These are phyloP conservation scores for Heterotis niloticus DNA, from an alignment of 2,113 vertebrate species.

Conservation along the genomic window DNA sequence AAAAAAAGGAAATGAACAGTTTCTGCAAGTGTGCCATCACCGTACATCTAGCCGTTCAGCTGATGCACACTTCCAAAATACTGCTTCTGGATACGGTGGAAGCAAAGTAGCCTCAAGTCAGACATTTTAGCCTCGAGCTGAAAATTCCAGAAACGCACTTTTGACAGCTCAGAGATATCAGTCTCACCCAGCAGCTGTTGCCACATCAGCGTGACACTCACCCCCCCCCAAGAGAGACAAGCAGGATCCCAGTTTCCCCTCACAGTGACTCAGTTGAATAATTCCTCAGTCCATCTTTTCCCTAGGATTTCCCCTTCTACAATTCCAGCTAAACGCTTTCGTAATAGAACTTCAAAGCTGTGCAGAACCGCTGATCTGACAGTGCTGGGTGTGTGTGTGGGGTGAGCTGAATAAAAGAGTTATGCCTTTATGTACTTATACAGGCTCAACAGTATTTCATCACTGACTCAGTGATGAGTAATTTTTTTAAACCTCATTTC, in stretches of 20 bases:
- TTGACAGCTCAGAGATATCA: neutral
- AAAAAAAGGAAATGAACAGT: no score
- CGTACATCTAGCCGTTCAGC: no score
- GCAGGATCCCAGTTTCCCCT: neutral
- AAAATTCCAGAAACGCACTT: neutral
- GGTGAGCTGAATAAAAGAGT: neutral
- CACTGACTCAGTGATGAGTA: no score
- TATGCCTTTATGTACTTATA: no score
- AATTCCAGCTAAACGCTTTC: neutral
- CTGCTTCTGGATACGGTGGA: no score
- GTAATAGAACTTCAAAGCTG: neutral
- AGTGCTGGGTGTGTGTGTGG: neutral
- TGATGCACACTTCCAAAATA: no score
- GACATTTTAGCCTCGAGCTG: neutral
- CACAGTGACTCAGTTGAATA: constrained; percentile 2
- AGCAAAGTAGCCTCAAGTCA: neutral
- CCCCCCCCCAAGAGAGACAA: neutral
- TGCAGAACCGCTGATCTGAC: neutral
- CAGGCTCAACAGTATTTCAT: no score
- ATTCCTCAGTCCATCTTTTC: neutral
- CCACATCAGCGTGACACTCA: no score
- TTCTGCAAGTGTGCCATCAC: no score
- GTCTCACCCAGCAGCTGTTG: neutral
- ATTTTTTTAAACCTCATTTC: no score
- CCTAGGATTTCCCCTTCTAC: neutral